Percentiles rank a stretch among this genome's conserved stretches.
phyloP scores from a whole-genome alignment of 2,888 invertebrate species.

The Dynastes tityus region DNA sequence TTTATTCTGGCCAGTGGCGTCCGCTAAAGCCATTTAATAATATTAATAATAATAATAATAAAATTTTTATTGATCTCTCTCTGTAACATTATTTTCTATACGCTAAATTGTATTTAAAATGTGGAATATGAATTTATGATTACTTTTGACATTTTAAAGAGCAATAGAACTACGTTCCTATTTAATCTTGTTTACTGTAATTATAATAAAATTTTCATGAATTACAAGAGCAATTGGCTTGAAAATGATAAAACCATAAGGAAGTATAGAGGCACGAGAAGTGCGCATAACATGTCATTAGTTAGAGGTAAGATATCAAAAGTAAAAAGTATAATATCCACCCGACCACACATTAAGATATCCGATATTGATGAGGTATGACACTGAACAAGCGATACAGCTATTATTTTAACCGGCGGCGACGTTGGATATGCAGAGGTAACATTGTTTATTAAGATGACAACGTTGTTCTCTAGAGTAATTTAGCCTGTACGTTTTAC shows the following conservation, averaged over 20 bases:
- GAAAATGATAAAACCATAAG: background rate
- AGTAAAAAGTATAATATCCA: constrained; percentile 20
- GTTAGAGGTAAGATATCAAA: constrained; percentile 28
- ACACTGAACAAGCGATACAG: constrained; percentile 50
- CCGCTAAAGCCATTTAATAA: no score
- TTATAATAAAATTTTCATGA: no score
- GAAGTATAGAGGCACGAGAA: background rate
- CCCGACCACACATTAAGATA: constrained; percentile 55
- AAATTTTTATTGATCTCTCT: no score
- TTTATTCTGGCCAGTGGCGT: no score
- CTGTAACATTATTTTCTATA: no score
- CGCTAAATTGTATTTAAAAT: no score
- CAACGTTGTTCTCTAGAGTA: background rate
- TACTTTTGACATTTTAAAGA: no score
- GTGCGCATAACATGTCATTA: constrained; percentile 18
- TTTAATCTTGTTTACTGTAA: no score
- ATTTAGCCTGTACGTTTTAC: background rate
- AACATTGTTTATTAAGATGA: constrained; percentile 54
- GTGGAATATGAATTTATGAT: no score
- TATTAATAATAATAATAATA: no score
- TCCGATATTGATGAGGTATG: constrained; percentile 53
- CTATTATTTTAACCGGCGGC: constrained; percentile 54
- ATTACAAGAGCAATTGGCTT: no score
- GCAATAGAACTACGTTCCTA: no score
- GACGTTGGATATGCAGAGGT: constrained; percentile 50